A percentile compares a stretch with the other conserved stretches of the same genome.
Evolutionary conservation across 2,113 vertebrate species (phyloP).

Genomic region (Vimba vimba): DNA sequence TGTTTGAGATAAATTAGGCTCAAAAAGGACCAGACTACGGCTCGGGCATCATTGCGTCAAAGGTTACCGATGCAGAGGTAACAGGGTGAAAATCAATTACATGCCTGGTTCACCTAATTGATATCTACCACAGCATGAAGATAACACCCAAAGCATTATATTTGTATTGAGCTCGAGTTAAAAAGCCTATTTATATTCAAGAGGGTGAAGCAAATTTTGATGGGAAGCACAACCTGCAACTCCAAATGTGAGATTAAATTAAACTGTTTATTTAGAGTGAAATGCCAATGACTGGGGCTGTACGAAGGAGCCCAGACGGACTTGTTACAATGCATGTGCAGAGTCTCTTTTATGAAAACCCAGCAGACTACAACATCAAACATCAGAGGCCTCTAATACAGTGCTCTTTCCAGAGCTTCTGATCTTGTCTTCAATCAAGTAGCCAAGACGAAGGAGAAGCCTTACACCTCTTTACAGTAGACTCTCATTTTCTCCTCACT

Average conservation of each 20-base stretch:
- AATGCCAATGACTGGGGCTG: conserved; percentile 14
- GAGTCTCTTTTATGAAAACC: conserved; percentile 39
- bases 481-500: conserved; percentile 17
- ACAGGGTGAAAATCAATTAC: conserved; percentile 80
- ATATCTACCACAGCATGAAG: conserved; percentile 75
- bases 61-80: conserved; percentile 70
- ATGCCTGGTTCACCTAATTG: conserved; percentile 78
- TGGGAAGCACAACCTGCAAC: conserved; percentile 51
- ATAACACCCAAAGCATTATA: conserved; percentile 67
- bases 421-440: conserved; percentile 50
- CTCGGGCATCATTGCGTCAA: conserved; percentile 57
- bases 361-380: conserved; percentile 37
- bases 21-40: conserved; percentile 51
- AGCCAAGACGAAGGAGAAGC: conserved; percentile 35
- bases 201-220: conserved; percentile 54
- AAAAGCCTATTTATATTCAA: conserved; percentile 62
- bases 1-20: conserved; percentile 62
- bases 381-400: conserved; percentile 48
- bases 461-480: conserved; percentile 29
- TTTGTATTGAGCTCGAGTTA: conserved; percentile 53
- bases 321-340: conserved; percentile 48
- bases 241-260: conserved; percentile 41
- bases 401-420: conserved; percentile 38
- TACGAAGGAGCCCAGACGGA: conserved; percentile 28
- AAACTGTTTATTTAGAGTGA: conserved; percentile 47